Conservation (phyloP, 2,888 invertebrate species). For the Pristionchus mayeri region DNA sequence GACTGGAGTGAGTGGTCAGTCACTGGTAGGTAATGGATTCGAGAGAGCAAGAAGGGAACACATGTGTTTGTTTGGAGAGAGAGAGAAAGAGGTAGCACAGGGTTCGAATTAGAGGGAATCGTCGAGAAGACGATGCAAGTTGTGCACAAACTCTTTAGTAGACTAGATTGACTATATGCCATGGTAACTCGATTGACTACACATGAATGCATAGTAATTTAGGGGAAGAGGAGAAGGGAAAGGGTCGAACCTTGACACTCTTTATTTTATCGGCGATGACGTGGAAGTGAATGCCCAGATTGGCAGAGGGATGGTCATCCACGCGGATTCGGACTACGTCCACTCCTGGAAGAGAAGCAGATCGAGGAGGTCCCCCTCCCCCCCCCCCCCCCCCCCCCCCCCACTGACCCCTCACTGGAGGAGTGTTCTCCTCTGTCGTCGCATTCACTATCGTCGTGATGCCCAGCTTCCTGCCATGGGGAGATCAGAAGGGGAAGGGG, state of each 20-base stretch:
- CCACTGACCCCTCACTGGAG: constrained; percentile 77
- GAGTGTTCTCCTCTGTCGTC: constrained; percentile 86
- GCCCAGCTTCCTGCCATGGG: constrained; percentile 31
- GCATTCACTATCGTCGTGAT: constrained; percentile 88
- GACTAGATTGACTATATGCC: too few relatives aligned
- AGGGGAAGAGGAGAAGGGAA: too few relatives aligned
- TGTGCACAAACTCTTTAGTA: too few relatives aligned
- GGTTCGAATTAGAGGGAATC: background rate
- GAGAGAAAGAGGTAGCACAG: background rate
- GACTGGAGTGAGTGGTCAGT: background rate
- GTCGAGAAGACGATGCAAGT: too few relatives aligned
- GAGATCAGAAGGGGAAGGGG: background rate
- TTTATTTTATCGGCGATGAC: constrained; percentile 76
- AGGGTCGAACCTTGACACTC: constrained; percentile 68
- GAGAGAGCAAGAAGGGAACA: background rate
- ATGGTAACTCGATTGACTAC: too few relatives aligned
- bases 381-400: constrained; percentile 56
- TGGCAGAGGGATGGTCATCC: constrained; percentile 85
- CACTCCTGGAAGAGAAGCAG: constrained; percentile 68
- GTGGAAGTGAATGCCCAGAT: constrained; percentile 86
- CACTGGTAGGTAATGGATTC: background rate
- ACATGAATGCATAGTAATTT: too few relatives aligned
- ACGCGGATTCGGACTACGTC: constrained; percentile 85
- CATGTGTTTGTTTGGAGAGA: background rate
- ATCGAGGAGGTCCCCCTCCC: background rate